These are phyloP conservation scores for Cassiopea andromeda DNA, from an alignment of 30 jellyfish, hydroid and myxozoan genomes.

Conservation along the genomic window DNA sequence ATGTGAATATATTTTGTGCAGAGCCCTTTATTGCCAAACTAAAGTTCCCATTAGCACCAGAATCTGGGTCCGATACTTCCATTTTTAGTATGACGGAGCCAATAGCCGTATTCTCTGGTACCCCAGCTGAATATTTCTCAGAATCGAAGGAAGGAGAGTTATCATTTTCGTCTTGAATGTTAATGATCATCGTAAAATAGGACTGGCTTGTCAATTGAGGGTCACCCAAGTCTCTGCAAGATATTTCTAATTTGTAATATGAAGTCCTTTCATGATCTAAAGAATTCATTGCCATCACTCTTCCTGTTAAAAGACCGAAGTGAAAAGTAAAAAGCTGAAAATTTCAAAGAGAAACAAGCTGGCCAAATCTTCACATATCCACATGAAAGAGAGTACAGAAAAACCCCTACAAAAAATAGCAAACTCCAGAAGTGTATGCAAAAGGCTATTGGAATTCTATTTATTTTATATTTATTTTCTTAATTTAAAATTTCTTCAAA, in stretches of 20 bases:
- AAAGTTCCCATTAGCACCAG: slow-evolving; percentile 59
- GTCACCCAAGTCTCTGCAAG: slow-evolving; percentile 54
- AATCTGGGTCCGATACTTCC: slow-evolving; percentile 64
- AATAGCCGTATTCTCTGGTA: slow-evolving; percentile 39
- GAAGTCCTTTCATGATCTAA: slow-evolving; percentile 55
- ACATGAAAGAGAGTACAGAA: too few species aligned
- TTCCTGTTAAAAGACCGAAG: slow-evolving; percentile 17
- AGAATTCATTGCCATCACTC: slow-evolving; percentile 62
- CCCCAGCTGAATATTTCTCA: slow-evolving; percentile 26
- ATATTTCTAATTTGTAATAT: slow-evolving; percentile 31
- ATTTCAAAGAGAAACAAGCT: background rate
- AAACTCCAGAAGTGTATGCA: too few species aligned
- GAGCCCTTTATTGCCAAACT: slow-evolving; percentile 48
- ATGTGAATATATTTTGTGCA: slow-evolving; percentile 39
- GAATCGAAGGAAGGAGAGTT: slow-evolving; percentile 56
- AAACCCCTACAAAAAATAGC: too few species aligned
- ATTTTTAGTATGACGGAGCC: slow-evolving; percentile 46
- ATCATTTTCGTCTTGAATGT: slow-evolving; percentile 60
- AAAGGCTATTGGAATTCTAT: too few species aligned
- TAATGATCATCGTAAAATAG: slow-evolving; percentile 18
- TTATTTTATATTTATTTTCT: too few species aligned
- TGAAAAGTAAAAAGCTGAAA: background rate
- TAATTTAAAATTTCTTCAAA: too few species aligned
- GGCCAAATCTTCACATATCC: too few species aligned
- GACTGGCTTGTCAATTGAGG: slow-evolving; percentile 38